Base-by-base conservation (phyloP, 1,140 invertebrate genomes). In the Bombus confusus region DNA sequence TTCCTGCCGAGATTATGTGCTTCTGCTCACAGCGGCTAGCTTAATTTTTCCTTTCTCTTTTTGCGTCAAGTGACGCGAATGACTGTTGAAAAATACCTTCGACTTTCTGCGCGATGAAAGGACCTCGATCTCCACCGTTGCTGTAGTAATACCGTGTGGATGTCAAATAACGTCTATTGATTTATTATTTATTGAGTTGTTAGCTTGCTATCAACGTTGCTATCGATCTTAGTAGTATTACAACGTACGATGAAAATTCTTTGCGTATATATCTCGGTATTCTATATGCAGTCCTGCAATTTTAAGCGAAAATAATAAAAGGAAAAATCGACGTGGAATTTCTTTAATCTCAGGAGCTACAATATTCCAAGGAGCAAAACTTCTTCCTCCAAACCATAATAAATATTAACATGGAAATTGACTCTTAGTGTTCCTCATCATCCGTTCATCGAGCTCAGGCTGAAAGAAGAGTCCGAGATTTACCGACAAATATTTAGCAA, bases 401-500 rank as follows among this genome's bases (percentile, higher is more conserved):
- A 52, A 52, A 52, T 52, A 52, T 52, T 22, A 22, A 52, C 5
- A 52, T 28, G 10, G 10, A 62, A 62, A 62, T 62, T 62, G 12
- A n/a, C 28, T 13, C 28, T n/a, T n/a, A n/a, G 9, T n/a, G 28
- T 62, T 13, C 28, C 28, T 62, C 28, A 9, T 9, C 0, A 39
- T 13, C 0, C 2, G 69, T 62, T 72, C 28, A 72, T 2, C 18
- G 34, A n/a, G n/a, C 9, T 10, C 8, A 25, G 3, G 4, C 1
- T 18, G 28, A 22, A 78, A 37, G n/a, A 37, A 15, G 10, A 9
- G 2, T 18, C 52, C 39, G 2, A 25, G 31, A 73, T 62, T 72
- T 62, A 28, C 41, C 52, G 18, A 28, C 83, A 73, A 80, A 84
- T 84, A 85, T 85, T 85, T 72, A 62, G 47, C 64, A 9, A 47